These are phyloP conservation scores for Seriola aureovittata DNA, from an alignment of 2,113 vertebrate genomes.

Conservation along the genomic window DNA sequence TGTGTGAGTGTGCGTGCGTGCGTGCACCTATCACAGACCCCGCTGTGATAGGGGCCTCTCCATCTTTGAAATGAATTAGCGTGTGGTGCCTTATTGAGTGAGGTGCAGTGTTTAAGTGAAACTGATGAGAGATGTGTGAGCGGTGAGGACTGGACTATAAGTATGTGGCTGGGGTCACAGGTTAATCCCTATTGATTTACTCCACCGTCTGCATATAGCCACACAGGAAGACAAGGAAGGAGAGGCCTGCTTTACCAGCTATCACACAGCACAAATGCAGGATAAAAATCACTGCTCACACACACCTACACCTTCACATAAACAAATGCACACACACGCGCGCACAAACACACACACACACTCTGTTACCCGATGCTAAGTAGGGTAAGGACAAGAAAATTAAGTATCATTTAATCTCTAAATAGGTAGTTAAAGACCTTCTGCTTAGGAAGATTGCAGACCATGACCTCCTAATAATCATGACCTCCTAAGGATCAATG, in stretches of 20 bases:
- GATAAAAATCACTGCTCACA: slow-evolving; percentile 44
- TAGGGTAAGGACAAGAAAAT: slow-evolving; percentile 62
- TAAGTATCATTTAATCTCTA: slow-evolving; percentile 58
- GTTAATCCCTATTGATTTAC: slow-evolving; percentile 84
- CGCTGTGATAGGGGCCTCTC: slow-evolving; percentile 85
- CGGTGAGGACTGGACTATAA: slow-evolving; percentile 76
- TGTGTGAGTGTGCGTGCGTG: not conserved
- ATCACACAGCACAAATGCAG: slow-evolving; percentile 32
- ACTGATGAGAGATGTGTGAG: slow-evolving; percentile 87
- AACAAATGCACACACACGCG: slow-evolving; percentile 23
- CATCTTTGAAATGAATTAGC: slow-evolving; percentile 99
- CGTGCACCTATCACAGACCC: not conserved
- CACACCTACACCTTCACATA: slow-evolving; percentile 20
- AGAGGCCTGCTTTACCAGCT: slow-evolving; percentile 56
- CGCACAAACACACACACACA: slow-evolving; percentile 12
- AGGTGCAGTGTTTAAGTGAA: slow-evolving; percentile 82
- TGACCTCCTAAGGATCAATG: slow-evolving; percentile 33
- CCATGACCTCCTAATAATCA: slow-evolving; percentile 36
- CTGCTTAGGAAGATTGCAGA: slow-evolving; percentile 44
- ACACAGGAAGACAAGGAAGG: slow-evolving; percentile 66
- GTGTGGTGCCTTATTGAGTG: slow-evolving; percentile 80
- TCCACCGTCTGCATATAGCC: slow-evolving; percentile 75
- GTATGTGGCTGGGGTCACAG: slow-evolving; percentile 81
- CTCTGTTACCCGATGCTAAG: slow-evolving; percentile 38
- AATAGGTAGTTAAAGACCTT: slow-evolving; percentile 51